phyloP scores from a whole-genome alignment of 2,113 vertebrate species.

The Cyphomyrus plagiostoma region DNA sequence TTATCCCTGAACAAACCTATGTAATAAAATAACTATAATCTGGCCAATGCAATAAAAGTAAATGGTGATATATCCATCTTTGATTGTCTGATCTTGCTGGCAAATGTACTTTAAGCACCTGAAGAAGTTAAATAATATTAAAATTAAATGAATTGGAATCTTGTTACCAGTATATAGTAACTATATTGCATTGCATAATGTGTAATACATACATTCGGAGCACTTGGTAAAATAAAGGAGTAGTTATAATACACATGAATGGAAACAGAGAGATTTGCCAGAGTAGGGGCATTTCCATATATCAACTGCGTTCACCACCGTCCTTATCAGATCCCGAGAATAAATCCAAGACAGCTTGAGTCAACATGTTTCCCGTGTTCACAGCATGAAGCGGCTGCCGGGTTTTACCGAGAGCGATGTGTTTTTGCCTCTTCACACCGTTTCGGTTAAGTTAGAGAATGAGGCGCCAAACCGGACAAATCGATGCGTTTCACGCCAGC shows the following conservation, averaged over 20 bases:
- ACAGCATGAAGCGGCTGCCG: background rate
- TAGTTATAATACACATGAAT: background rate
- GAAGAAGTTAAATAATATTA: background rate
- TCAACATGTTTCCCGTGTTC: background rate
- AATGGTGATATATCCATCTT: background rate
- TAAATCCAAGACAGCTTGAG: background rate
- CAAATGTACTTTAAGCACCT: background rate
- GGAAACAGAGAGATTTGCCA: background rate
- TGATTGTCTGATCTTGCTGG: background rate
- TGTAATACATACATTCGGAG: background rate
- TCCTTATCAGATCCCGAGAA: background rate
- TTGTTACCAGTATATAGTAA: background rate
- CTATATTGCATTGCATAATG: background rate
- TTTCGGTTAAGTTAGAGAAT: background rate
- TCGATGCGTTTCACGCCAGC: background rate
- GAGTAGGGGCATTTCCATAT: background rate
- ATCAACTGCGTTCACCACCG: background rate
- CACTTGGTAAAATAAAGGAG: background rate
- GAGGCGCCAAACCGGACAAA: background rate
- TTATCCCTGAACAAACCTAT: background rate
- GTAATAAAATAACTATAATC: background rate
- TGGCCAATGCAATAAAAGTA: background rate
- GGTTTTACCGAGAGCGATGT: background rate
- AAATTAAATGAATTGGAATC: background rate
- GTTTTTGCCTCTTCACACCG: background rate